Evolutionary conservation across 2,797 vertebrate genomes (phyloP), one percentile per base, ranked within the genome.

Genomic region (Rhinichthys osculus): DNA sequence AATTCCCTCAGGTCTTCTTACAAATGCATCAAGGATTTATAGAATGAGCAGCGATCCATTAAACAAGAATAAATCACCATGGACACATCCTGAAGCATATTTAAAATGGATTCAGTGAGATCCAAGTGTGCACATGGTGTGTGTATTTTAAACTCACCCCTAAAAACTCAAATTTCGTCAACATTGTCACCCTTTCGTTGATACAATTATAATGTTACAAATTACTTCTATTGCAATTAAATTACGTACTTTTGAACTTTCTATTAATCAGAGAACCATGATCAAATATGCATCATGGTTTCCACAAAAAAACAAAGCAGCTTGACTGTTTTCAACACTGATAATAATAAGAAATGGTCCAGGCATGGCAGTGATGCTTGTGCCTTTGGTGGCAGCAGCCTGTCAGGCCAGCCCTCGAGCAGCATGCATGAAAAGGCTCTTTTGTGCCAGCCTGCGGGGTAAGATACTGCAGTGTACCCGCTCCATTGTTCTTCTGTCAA

Each of bases 401-500:
- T 88, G 74, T 64, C 79, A 85, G 66, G 42, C 57, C 71, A 81
- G 87, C 84, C 87, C 78, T 70, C 11, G 6, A 50, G 76, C 87
- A 85, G 54, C 5, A 35, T 14, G 82, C 6, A 73, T 87, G 92
- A 92, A 93, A 91, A 87, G 92, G 70, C 3, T 91, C 90, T 91
- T 86, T 95, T 95, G 95, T 95, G 90, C 44, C 77, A 59, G 17
- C 76, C 78, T 82, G 76, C 77, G 21, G 64, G 81, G 91, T 90
- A 92, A 91, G 91, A 86, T 90, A 92, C 92, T 86, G 93, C 82
- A 79, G 91, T 85, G 92, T 79, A 90, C 92, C 90, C n/a, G 92
- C 94, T 93, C 95, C 94, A 95, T 96, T 96, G 95, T 96, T 92
- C 84, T 33, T 8, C 77, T 17, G 85, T 95, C 94, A 95, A 95